These are phyloP conservation scores for Molossus molossus DNA, from an alignment of 2,797 vertebrate genomes.

Conservation along the genomic window DNA sequence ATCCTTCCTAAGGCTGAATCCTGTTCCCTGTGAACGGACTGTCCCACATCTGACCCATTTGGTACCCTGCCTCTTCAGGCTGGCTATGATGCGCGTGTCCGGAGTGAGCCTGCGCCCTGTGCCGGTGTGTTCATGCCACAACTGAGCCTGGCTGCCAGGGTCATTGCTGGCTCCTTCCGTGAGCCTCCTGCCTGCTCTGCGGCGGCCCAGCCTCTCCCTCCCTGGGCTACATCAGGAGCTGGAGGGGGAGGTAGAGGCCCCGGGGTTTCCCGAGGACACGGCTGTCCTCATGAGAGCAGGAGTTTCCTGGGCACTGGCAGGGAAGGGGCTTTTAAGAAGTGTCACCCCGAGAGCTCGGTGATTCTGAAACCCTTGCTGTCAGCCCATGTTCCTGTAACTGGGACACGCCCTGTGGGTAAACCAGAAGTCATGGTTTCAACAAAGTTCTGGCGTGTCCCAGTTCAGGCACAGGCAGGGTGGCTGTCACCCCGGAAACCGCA, in stretches of 20 bases:
- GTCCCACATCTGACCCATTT: rapidly evolving
- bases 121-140: rapidly evolving
- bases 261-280: neutral
- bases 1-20: neutral
- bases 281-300: rapidly evolving
- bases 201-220: neutral
- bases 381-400: neutral
- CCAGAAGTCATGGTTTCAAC: neutral
- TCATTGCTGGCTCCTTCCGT: rapidly evolving
- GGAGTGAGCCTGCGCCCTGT: rapidly evolving
- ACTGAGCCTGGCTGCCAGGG: rapidly evolving
- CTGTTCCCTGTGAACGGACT: no score
- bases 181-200: neutral
- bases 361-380: neutral
- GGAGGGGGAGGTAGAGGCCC: no score
- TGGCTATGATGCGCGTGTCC: rapidly evolving
- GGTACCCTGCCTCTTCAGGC: rapidly evolving
- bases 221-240: neutral
- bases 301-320: neutral
- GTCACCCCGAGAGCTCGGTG: neutral
- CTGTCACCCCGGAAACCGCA: neutral
- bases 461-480: neutral
- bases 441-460: neutral
- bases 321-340: neutral
- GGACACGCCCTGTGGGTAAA: rapidly evolving